Evolutionary conservation across 2,888 invertebrate genomes (phyloP), one percentile per base, ranked within the genome.

Genomic region (Proisotoma minuta): DNA sequence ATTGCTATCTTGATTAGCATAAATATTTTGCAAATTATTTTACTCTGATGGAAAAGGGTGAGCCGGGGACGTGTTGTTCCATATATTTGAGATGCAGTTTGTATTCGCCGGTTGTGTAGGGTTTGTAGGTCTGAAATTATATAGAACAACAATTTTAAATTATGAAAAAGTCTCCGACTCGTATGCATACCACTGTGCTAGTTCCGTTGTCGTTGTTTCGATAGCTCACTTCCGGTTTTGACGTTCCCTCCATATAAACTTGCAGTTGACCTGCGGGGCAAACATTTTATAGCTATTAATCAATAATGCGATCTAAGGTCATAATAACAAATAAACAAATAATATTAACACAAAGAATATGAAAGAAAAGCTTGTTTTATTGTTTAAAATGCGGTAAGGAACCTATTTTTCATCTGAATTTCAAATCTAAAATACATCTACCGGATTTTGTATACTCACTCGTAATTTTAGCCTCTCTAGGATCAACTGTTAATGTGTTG

Each of bases 91-190:
- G 54, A 60, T 70, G 63, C 52, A 73, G 62, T 60, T 72, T 73
- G 62, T 73, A 72, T 5, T 62, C 51, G 10, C 73, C 73, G 28
- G 71, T 65, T 34, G 70, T 63, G 23, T 65, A 63, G 5, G 73
- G 71, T 54, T 73, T 73, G 66, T 73, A 73, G 23, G 57, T 56
- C n/a, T n/a, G n/a, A n/a, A n/a, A n/a, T n/a, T n/a, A n/a, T n/a
- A n/a, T n/a, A n/a, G n/a, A n/a, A n/a, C n/a, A n/a, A n/a, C n/a
- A n/a, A n/a, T n/a, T n/a, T n/a, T n/a, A n/a, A n/a, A n/a, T n/a
- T n/a, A n/a, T n/a, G n/a, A n/a, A n/a, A n/a, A n/a, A n/a, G n/a
- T n/a, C n/a, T n/a, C n/a, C n/a, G n/a, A n/a, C n/a, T n/a, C n/a
- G n/a, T n/a, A n/a, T n/a, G n/a, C n/a, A n/a, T n/a, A n/a, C n/a